Evolutionary conservation across 1,140 invertebrate species (phyloP).

Genomic region (Lanistes nyassanus): DNA sequence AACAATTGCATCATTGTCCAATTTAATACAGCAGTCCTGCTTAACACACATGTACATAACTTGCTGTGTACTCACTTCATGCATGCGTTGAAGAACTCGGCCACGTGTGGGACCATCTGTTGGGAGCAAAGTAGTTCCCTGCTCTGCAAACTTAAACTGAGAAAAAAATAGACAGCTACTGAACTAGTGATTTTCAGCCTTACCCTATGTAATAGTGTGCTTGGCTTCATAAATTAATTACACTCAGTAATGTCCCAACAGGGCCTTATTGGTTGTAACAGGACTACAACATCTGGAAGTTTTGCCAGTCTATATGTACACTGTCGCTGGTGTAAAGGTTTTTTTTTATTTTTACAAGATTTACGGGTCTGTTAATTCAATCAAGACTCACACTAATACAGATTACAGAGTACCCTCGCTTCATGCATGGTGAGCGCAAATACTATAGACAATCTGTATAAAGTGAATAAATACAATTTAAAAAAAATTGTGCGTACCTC

Average conservation of each 20-base stretch:
- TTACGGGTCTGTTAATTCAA: too few relatives aligned
- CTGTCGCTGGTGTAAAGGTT: too few relatives aligned
- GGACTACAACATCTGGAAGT: not conserved
- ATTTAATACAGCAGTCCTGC: too few relatives aligned
- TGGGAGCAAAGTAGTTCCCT: conserved; percentile 22
- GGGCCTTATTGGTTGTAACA: not conserved
- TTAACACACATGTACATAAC: not conserved
- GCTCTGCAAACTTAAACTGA: conserved; percentile 15
- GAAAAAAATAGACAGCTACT: not conserved
- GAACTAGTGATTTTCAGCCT: not conserved
- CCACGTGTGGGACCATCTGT: conserved; percentile 6
- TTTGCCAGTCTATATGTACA: not conserved
- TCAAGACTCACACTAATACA: too few relatives aligned
- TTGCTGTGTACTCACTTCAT: conserved; percentile 29
- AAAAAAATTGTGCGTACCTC: conserved; percentile 45
- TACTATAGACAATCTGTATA: too few relatives aligned
- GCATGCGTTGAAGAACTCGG: conserved; percentile 32
- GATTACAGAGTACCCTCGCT: too few relatives aligned
- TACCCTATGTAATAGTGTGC: not conserved
- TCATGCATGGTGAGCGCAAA: too few relatives aligned
- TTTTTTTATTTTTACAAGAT: not conserved
- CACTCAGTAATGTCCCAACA: not conserved
- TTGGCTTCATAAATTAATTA: not conserved
- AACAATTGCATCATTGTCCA: too few relatives aligned
- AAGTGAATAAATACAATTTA: too few relatives aligned